These are phyloP conservation scores for Bombus waltoni DNA, from an alignment of 1,140 invertebrate genomes.

Conservation along the genomic window DNA sequence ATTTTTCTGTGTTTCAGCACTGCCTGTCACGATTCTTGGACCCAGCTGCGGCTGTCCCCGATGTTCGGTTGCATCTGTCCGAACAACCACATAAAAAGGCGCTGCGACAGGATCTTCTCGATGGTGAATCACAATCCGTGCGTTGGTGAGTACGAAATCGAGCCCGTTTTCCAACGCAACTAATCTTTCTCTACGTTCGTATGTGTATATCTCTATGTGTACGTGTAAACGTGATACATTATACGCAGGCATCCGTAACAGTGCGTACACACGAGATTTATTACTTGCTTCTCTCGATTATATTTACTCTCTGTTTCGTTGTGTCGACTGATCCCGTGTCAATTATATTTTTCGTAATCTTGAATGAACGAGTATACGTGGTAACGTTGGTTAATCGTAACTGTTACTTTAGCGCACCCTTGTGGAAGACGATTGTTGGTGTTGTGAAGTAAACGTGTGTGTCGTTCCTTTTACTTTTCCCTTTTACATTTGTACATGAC, in stretches of 20 bases:
- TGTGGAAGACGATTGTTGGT: slow-evolving; percentile 66
- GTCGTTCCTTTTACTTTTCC: background rate
- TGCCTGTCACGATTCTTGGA: slow-evolving; percentile 92
- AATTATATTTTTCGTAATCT: slow-evolving; percentile 37
- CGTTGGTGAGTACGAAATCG: slow-evolving; percentile 88
- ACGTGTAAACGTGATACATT: slow-evolving; percentile 45
- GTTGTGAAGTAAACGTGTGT: slow-evolving; percentile 66
- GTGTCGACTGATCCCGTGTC: slow-evolving; percentile 37
- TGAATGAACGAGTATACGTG: slow-evolving; percentile 58
- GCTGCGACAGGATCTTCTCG: slow-evolving; percentile 92
- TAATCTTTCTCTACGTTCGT: slow-evolving; percentile 36
- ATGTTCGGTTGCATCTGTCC: slow-evolving; percentile 96
- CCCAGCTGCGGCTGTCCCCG: slow-evolving; percentile 90
- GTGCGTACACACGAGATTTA: slow-evolving; percentile 31
- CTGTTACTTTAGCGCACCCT: slow-evolving; percentile 53
- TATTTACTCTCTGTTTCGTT: slow-evolving; percentile 19
- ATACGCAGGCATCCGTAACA: slow-evolving; percentile 39
- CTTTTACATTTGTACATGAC: slow-evolving; percentile 42
- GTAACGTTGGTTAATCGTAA: slow-evolving; percentile 49
- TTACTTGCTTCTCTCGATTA: slow-evolving; percentile 22
- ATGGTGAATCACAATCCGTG: slow-evolving; percentile 95
- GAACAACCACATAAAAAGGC: slow-evolving; percentile 92
- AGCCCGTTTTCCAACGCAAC: background rate
- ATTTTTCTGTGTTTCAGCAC: slow-evolving; percentile 84
- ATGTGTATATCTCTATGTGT: slow-evolving; percentile 52